A percentile compares a stretch with the other conserved stretches of the same genome.
These are phyloP conservation scores for Megamerina dolium DNA, from an alignment of 2,888 invertebrate species.

Conservation along the genomic window DNA sequence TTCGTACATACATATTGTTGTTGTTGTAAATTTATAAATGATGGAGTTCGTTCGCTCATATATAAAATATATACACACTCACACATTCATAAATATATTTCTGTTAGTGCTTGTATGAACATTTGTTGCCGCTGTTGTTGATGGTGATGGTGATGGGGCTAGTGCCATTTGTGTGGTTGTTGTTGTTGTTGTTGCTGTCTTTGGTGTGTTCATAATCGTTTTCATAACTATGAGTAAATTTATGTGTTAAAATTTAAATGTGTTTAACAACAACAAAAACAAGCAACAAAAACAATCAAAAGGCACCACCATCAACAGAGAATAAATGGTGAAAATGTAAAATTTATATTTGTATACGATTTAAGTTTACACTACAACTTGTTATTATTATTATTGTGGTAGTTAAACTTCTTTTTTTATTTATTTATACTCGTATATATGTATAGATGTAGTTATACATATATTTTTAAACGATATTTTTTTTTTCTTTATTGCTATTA, in stretches of 20 bases:
- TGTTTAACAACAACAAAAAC: slow-evolving; percentile 2
- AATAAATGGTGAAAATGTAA: slow-evolving; percentile 10
- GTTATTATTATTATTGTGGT: no score
- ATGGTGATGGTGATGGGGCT: neutral
- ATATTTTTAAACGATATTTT: no score
- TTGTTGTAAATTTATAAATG: no score
- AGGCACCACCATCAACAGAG: no score
- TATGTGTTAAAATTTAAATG: slow-evolving; percentile 24
- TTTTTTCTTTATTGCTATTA: no score
- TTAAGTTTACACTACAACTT: slow-evolving; percentile 11
- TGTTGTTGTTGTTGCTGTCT: slow-evolving; percentile 2
- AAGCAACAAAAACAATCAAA: no score
- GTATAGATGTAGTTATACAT: no score
- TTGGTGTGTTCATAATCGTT: slow-evolving; percentile 17
- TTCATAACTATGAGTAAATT: slow-evolving; percentile 25
- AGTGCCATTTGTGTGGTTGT: neutral
- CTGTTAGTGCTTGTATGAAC: neutral
- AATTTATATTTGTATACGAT: slow-evolving; percentile 23
- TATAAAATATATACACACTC: neutral
- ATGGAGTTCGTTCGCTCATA: no score
- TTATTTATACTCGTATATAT: no score
- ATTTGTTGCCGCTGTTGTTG: neutral
- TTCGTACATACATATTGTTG: no score
- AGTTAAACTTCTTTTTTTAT: no score
- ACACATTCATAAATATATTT: neutral